Evolutionary conservation across 2,113 vertebrate species (phyloP), one percentile per base, ranked within the genome.

Genomic region (Deroptyus accipitrinus): DNA sequence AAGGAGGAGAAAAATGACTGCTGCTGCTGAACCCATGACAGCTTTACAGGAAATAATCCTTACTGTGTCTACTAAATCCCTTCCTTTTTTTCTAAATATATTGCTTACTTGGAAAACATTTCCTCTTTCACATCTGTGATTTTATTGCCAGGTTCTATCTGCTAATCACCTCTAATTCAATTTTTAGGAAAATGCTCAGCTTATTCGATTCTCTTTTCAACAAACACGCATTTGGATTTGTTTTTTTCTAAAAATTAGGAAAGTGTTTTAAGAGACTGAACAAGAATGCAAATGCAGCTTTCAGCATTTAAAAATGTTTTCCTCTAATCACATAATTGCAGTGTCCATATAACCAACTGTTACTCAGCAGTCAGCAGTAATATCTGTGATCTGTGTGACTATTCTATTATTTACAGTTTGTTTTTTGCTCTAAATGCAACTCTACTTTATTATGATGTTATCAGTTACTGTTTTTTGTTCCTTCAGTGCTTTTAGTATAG

Each of bases 231-330:
- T 23, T 84, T 73, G 73, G 27, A 5, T 84, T 85, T 35, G 16
- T 20, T 74, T 76, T 66, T 46, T 39, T 16, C 59, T 49, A 28
- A 81, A 84, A 92, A 94, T 63, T 61, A 46, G 5, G 54, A 33
- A 76, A 57, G n/a, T 76, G n/a, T 48, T 92, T 57, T 72, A 83
- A 78, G 79, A 33, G 81, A 86, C 23, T 80, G 44, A 81, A 64
- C 10, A 78, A 90, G 44, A 95, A 69, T 57, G 51, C 49, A 95
- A 92, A 87, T 68, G 42, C 9, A 93, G 62, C 82, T 94, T 33
- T 91, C 78, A 85, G 9, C 76, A 88, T 69, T 94, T 83, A 49
- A 30, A 72, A 94, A 74, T 57, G 33, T 92, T 90, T 89, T 74
- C 28, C 37, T 83, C 74, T 88, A 83, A 80, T 88, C 35, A 63